phyloP scores from a whole-genome alignment of 2,888 invertebrate species.

The Plebejus argus region DNA sequence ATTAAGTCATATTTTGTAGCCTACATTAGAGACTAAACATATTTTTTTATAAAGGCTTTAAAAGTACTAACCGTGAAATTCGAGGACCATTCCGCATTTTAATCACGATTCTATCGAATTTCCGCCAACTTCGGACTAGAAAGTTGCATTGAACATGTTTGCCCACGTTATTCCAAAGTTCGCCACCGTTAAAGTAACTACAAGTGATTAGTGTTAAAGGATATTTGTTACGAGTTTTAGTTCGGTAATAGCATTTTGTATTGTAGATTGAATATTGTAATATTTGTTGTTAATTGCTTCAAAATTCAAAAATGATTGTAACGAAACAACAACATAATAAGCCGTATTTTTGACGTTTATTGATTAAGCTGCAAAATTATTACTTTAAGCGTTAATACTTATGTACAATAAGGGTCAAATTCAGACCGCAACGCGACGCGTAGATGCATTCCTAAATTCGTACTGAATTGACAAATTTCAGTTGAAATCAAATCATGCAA shows the following conservation, averaged over 20 bases:
- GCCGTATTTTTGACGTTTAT: too few relatives aligned
- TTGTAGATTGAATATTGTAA: background rate
- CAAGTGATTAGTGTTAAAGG: constrained; percentile 30
- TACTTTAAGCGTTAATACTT: too few relatives aligned
- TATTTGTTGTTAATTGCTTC: background rate
- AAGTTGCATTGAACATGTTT: constrained; percentile 29
- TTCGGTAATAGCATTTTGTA: background rate
- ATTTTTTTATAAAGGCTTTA: background rate
- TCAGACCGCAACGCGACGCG: too few relatives aligned
- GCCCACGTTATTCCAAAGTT: constrained; percentile 27
- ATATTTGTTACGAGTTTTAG: constrained; percentile 11
- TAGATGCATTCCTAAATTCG: too few relatives aligned
- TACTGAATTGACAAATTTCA: too few relatives aligned
- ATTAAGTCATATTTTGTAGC: background rate
- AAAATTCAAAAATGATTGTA: background rate
- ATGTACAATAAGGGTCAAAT: too few relatives aligned
- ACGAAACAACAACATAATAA: background rate
- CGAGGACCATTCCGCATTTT: constrained; percentile 17
- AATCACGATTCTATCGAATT: constrained; percentile 30
- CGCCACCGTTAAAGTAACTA: constrained; percentile 28
- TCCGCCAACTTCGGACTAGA: constrained; percentile 17
- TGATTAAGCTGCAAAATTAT: too few relatives aligned
- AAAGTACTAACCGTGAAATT: background rate
- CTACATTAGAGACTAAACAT: background rate
- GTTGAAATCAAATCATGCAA: too few relatives aligned